phyloP scores from a whole-genome alignment of 1,140 invertebrate species.

The Drosophila watanabei region DNA sequence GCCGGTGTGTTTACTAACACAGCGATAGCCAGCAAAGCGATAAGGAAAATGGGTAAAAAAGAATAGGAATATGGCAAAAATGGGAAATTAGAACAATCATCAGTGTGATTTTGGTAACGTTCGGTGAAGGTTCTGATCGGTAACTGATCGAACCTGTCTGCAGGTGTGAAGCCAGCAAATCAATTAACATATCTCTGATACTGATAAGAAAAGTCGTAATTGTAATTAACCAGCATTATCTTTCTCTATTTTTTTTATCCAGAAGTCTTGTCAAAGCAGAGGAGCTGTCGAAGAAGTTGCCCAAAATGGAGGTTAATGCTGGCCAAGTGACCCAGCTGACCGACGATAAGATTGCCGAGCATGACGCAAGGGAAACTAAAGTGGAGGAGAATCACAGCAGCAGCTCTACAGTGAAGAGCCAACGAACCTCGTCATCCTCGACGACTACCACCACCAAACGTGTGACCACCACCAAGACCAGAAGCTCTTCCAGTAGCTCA shows the following conservation, averaged over 20 bases:
- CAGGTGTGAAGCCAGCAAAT: constrained; percentile 50
- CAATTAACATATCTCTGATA: constrained; percentile 62
- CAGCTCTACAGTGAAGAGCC: constrained; percentile 38
- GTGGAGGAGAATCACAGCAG: constrained; percentile 34
- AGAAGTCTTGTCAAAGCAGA: constrained; percentile 71
- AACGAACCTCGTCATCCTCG: constrained; percentile 56
- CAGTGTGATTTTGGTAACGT: constrained; percentile 69
- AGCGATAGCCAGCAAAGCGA: constrained; percentile 53
- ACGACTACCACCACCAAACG: constrained; percentile 66
- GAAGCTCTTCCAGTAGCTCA: constrained; percentile 45
- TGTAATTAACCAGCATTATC: constrained; percentile 53
- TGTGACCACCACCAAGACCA: constrained; percentile 61
- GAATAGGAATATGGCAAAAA: constrained; percentile 21
- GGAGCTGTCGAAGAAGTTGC: constrained; percentile 63
- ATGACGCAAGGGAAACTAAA: constrained; percentile 46
- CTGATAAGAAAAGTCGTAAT: constrained; percentile 65
- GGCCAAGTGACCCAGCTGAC: constrained; percentile 30
- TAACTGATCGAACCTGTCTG: constrained; percentile 28
- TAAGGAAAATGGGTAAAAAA: constrained; percentile 53
- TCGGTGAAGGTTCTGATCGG: constrained; percentile 57
- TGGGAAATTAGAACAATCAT: constrained; percentile 35
- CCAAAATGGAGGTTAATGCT: constrained; percentile 64
- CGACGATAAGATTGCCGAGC: constrained; percentile 68
- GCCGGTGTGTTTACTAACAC: constrained; percentile 73
- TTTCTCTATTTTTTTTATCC: constrained; percentile 30